phyloP scores from a whole-genome alignment of 2,797 vertebrate genomes.

The Argyrosomus regius region DNA sequence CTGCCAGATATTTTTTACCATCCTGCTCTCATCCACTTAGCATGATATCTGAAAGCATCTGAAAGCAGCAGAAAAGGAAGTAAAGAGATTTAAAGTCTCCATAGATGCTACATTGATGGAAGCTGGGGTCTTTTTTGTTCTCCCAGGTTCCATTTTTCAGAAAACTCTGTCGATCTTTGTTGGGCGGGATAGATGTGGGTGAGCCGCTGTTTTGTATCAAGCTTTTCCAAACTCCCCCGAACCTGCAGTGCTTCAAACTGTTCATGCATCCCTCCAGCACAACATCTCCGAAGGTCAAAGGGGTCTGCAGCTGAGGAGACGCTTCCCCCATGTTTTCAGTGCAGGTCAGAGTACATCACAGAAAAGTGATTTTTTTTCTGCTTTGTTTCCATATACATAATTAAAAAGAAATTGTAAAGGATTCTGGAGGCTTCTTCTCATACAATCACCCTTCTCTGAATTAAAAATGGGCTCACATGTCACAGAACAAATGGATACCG shows the following conservation, averaged over 20 bases:
- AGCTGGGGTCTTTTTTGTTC: background rate
- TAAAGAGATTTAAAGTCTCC: conserved; percentile 18
- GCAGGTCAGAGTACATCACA: background rate
- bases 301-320: conserved; percentile 3
- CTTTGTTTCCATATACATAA: conserved; percentile 11
- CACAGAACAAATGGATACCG: conserved; percentile 36
- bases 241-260: conserved; percentile 28
- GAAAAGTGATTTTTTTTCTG: conserved; percentile 3
- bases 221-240: conserved; percentile 12
- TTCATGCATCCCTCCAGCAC: background rate
- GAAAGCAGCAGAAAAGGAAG: background rate
- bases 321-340: background rate
- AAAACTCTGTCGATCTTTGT: background rate
- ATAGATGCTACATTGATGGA: too few species aligned
- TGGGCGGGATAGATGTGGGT: background rate
- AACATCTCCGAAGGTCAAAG: conserved; percentile 30
- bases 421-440: conserved; percentile 29
- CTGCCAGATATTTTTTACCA: too few species aligned
- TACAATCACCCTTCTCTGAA: background rate
- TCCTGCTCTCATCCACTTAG: too few species aligned
- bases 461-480: conserved; percentile 16
- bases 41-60: too few species aligned
- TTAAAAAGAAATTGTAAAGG: background rate
- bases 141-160: conserved; percentile 10
- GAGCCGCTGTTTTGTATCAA: background rate